These are phyloP conservation scores for Synergus gifuensis DNA, from an alignment of 2,888 invertebrate species.

Conservation along the genomic window DNA sequence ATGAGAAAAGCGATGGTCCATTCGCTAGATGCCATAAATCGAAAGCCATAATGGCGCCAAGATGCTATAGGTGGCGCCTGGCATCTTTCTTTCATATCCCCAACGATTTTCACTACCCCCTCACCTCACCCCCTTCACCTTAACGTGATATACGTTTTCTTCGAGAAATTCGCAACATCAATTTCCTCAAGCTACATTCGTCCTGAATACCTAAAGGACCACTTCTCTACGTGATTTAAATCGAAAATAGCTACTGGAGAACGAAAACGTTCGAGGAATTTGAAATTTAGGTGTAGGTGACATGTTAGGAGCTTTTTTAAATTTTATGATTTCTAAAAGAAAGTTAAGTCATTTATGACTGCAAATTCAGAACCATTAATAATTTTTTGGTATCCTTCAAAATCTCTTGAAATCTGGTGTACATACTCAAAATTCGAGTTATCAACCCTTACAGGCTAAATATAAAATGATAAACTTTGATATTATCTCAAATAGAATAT, in stretches of 20 bases:
- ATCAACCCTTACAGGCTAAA: no score
- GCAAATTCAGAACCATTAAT: no score
- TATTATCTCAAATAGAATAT: no score
- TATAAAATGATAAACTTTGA: no score
- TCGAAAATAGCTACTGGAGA: background rate
- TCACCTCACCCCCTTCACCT: slow-evolving; percentile 27
- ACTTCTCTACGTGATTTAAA: slow-evolving; percentile 44
- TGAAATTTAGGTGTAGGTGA: background rate
- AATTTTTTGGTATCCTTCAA: no score
- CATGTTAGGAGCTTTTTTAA: background rate
- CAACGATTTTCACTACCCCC: slow-evolving; percentile 4
- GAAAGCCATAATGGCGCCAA: slow-evolving; percentile 65
- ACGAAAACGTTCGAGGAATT: background rate
- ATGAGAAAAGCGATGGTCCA: slow-evolving; percentile 67
- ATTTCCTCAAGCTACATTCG: slow-evolving; percentile 43
- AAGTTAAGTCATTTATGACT: no score
- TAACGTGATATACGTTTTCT: slow-evolving; percentile 45
- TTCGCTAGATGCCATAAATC: slow-evolving; percentile 71
- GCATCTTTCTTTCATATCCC: slow-evolving; percentile 53
- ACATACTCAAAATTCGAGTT: no score
- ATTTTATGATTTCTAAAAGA: no score
- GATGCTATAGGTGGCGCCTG: slow-evolving; percentile 64
- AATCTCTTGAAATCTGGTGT: no score
- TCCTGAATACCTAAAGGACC: slow-evolving; percentile 47
- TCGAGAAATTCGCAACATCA: slow-evolving; percentile 46